Percentiles rank a stretch among this genome's conserved stretches.
Conservation (phyloP, 2,113 vertebrate species). For the Urocynchramus pylzowi region DNA sequence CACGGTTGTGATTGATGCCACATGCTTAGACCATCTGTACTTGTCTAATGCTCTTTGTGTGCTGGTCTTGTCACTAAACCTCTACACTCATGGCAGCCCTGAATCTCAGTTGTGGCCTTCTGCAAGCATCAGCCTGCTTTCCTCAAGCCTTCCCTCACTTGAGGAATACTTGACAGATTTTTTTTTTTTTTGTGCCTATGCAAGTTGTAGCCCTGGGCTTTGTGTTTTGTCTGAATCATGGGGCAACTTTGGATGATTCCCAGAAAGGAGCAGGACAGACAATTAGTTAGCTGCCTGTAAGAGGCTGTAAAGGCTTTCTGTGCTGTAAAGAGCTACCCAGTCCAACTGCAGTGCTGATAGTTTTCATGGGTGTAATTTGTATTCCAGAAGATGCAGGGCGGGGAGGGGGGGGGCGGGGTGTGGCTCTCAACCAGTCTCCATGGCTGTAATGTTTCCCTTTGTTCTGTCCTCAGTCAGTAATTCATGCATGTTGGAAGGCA, state of each 20-base stretch:
- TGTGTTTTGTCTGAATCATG: slow-evolving; percentile 14
- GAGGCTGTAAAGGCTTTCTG: background rate
- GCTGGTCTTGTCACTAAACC: slow-evolving; percentile 45
- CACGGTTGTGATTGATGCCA: slow-evolving; percentile 50
- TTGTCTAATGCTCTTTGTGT: slow-evolving; percentile 47
- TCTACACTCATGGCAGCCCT: slow-evolving; percentile 28
- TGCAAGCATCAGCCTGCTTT: background rate
- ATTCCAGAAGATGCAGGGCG: background rate
- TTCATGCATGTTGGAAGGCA: slow-evolving; percentile 12
- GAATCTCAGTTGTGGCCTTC: slow-evolving; percentile 64
- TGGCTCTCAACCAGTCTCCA: slow-evolving; percentile 35
- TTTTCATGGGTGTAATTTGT: background rate
- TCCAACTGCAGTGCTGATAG: background rate
- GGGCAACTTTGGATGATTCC: background rate
- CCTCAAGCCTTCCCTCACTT: background rate
- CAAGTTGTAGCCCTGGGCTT: background rate
- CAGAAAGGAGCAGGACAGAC: background rate
- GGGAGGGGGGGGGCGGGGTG: accelerated
- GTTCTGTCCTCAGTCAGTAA: slow-evolving; percentile 34
- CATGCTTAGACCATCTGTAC: slow-evolving; percentile 1
- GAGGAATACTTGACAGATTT: background rate
- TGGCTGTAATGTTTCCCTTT: slow-evolving; percentile 59
- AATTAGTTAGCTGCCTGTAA: background rate
- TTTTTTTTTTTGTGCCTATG: background rate
- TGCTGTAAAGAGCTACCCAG: background rate